Evolutionary conservation across 2,888 invertebrate species (phyloP), one percentile per base, ranked within the genome.

Genomic region (Gerris lacustris): DNA sequence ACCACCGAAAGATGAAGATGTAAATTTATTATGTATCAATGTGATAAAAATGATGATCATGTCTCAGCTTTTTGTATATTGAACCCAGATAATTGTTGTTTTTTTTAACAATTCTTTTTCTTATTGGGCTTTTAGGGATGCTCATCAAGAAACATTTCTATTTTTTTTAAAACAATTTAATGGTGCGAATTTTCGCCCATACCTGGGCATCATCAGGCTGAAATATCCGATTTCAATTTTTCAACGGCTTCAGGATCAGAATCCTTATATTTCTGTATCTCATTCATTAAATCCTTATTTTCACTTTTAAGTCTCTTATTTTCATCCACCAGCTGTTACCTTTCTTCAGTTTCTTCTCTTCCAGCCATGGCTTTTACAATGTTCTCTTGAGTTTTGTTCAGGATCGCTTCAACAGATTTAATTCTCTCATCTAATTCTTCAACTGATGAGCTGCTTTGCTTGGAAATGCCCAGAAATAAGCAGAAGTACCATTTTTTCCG

Each of bases 401-500:
- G 78, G 78, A 83, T 86, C 78, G 83, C 86, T 73, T 78, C 79
- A 55, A 82, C 80, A 63, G 87, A 86, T 15, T 86, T 84, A 43
- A 86, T 77, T 76, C 85, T 84, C 73, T 78, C 82, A 75, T 83
- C 83, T 6, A 88, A 77, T 68, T 88, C 86, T 70, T 85, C 82
- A 66, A 91, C 78, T 80, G 81, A 78, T 85, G 84, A 71, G 83
- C 82, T 17, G 86, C 87, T 83, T 91, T 91, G 78, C 90, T 89
- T 7, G 93, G 94, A 82, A 94, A 95, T 44, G 94, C 88, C 96
- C 96, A 96, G 79, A 89, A 96, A 78, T 93, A 96, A 44, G 91
- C 84, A 5, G 91, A 91, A 4, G 91, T 92, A 7, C 95, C 94
- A 79, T 93, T 82, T 96, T 96, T 77, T 94, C 95, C 0, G 90